A percentile compares a stretch with the other conserved stretches of the same genome.
Conservation (phyloP, 1,140 invertebrate species). For the Glomeris maerens region DNA sequence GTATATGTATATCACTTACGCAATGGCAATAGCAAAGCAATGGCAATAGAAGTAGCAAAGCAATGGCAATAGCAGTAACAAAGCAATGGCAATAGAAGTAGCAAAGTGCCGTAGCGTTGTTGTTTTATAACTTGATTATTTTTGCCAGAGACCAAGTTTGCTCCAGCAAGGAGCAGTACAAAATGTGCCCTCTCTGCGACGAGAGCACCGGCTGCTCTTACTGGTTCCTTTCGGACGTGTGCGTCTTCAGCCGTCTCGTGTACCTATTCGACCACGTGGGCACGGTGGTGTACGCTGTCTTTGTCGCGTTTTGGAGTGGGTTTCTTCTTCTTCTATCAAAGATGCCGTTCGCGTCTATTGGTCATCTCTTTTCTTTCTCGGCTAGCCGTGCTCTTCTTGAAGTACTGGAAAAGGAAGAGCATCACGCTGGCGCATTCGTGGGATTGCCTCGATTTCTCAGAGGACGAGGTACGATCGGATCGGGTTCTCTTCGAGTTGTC, state of each 20-base stretch:
- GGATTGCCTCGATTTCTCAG: constrained; percentile 65
- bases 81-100: no score
- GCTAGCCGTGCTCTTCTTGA: constrained; percentile 80
- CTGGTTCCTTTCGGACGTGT: constrained; percentile 55
- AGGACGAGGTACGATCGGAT: constrained; percentile 57
- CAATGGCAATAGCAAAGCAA: no score
- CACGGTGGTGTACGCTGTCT: constrained; percentile 58
- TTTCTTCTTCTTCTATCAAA: background rate
- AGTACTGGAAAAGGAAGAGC: constrained; percentile 87
- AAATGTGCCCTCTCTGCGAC: constrained; percentile 68
- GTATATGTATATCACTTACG: no score
- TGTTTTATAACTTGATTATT: constrained; percentile 1
- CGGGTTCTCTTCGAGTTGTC: no score
- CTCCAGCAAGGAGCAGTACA: constrained; percentile 31
- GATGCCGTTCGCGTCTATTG: background rate
- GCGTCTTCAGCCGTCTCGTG: constrained; percentile 47
- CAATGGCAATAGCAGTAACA: no score
- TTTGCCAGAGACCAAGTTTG: constrained; percentile 31
- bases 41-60: no score
- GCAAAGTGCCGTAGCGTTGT: no score
- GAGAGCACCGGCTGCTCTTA: constrained; percentile 46
- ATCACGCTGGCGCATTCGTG: constrained; percentile 89
- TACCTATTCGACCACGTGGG: constrained; percentile 61
- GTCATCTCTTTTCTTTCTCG: constrained; percentile 7
- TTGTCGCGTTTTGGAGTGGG: constrained; percentile 60